Base-by-base conservation (phyloP, 2,113 vertebrate genomes). In the Turnix velox region DNA sequence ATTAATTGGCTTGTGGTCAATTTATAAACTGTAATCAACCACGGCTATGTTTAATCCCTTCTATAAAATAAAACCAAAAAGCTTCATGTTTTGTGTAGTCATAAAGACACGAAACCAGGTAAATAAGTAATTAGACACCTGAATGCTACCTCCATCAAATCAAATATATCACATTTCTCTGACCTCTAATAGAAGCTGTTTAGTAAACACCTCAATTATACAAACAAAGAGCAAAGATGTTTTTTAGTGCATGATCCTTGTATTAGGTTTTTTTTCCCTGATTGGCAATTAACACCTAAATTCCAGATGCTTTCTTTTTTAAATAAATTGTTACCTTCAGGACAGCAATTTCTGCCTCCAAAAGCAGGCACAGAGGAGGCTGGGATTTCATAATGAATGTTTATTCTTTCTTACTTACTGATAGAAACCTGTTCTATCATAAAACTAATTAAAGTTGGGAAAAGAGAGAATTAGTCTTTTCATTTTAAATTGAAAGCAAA, bases 1-100 rank as follows among this genome's bases (percentile, higher is more conserved):
- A 84, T 67, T 67, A 79, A 95, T 61, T 91, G 88, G 40, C 28
- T 12, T 57, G 65, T 72, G 74, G 52, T 90, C 88, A 94, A 88
- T 95, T 82, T 84, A 93, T 88, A 84, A 61, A 89, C 76, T 88
- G 58, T 73, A 90, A 95, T 88, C 71, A 81, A 69, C 73, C 68
- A 31, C 43, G 67, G 52, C 25, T 88, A 77, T 84, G 88, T 92
- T 95, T 90, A 68, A 87, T 90, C 33, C 51, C 58, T 69, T 45
- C 30, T 14, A 76, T 20, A 73, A 84, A 94, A 89, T 35, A 76
- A 66, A 19, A 79, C 14, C 18, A 83, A 88, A 62, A 93, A 49
- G 6, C 7, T 72, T 82, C 25, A 55, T 67, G 23, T 58, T 90
- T 91, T 89, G 51, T 62, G 39, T 62, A 83, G 43, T 30, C 54